Evolutionary conservation across 2,113 vertebrate genomes (phyloP).

Genomic region (Mesocricetus auratus): DNA sequence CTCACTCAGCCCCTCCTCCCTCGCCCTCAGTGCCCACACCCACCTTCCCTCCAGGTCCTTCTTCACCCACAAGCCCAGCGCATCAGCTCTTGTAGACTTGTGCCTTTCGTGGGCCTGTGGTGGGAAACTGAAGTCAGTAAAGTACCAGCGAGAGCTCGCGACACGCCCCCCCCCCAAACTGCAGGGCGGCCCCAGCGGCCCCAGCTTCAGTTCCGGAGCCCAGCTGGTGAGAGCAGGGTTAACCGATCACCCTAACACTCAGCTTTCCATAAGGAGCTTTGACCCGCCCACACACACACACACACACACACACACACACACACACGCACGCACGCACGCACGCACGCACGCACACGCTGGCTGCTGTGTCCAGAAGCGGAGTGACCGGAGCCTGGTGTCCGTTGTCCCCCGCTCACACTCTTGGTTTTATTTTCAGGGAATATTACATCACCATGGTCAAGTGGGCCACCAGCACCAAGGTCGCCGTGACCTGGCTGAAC

Average conservation of each 20-base stretch:
- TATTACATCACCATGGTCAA: conserved; percentile 99
- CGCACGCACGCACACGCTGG: too few relatives aligned
- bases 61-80: background rate
- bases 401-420: rapidly evolving
- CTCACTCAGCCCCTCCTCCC: background rate
- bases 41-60: background rate
- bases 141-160: rapidly evolving
- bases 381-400: rapidly evolving
- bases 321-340: too few relatives aligned
- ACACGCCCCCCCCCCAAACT: background rate
- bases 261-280: rapidly evolving
- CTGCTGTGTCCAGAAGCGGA: too few relatives aligned
- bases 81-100: rapidly evolving
- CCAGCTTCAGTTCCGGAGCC: background rate
- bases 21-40: background rate
- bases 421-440: conserved; percentile 87
- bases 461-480: conserved; percentile 97
- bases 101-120: rapidly evolving
- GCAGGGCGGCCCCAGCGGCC: background rate
- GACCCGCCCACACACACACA: too few relatives aligned
- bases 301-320: too few relatives aligned
- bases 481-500: conserved; percentile 98
- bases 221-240: background rate
- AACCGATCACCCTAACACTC: background rate
- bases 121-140: background rate